Evolutionary conservation across 2,797 vertebrate genomes (phyloP), one percentile per base, ranked within the genome.

Genomic region (Pipistrellus pipistrellus): DNA sequence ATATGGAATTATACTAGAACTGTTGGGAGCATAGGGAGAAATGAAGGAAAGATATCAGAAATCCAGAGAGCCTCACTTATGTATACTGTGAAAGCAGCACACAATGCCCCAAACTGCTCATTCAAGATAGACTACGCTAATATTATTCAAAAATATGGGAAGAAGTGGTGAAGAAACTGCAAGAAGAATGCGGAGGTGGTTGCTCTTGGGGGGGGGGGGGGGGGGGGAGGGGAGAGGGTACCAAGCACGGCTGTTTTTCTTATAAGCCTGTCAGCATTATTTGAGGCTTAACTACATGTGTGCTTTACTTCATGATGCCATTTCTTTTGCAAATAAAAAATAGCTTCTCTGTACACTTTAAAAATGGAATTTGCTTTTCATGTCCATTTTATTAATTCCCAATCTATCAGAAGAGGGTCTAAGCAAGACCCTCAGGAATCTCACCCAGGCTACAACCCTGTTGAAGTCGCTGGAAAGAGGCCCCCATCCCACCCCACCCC

Each of bases 191-290:
- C 15, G 71, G 48, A 71, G 32, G 71, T 4, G 18, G 7, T 6
- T 55, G 17, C 66, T 64, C 38, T 48, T 44, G 18, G 41, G 18
- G 27, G 17, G 27, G 17, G 11, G n/a, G n/a, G n/a, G n/a, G n/a
- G n/a, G n/a, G n/a, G n/a, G n/a, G n/a, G n/a, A 1, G 23, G 38
- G 3, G 5, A 21, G 0, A 9, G 3, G 1, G 1, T 30, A 21
- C 4, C 3, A 4, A 27, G 14, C 27, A 51, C 23, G 2, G 14
- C 20, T 76, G 2, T 23, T 53, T 35, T 23, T 30, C 9, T 17
- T 3, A 46, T 68, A 76, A 73, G 30, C 9, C 12, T 90, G 27
- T 51, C 64, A 46, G 32, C 62, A 15, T 38, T 18, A 57, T 51
- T 14, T 69, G 68, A 88, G 38, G 35, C 55, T 76, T 69, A 32